Base-by-base conservation (phyloP, 2,113 vertebrate species). In the Cyprinodon brontotheroides region DNA sequence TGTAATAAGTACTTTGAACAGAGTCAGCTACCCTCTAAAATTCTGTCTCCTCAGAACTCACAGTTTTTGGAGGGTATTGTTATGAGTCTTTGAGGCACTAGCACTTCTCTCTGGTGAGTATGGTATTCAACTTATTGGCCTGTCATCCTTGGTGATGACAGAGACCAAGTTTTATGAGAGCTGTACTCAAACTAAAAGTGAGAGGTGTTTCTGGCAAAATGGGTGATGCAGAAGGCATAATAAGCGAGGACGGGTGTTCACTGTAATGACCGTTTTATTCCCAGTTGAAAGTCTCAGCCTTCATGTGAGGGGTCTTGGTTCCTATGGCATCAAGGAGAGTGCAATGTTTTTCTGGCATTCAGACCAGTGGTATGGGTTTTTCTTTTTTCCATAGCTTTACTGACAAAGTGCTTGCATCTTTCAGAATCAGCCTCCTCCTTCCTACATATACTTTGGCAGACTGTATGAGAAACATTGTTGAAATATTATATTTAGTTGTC, bases 51-150 rank as follows among this genome's bases (percentile, higher is more conserved):
- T 86, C 78, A 86, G 88, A 86, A 84, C 86, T 89, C 79, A 67
- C 77, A 83, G 89, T 89, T 89, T 89, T 92, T 72, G 8, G 78
- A 85, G 81, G 78, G 86, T 91, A 91, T 93, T 91, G 90, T 90
- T 91, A 80, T 89, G 90, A 91, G 88, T 86, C 76, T 75, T 86
- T 79, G 81, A 87, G 82, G 85, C 79, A 43, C 81, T n/a, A 1
- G 64, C 61, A 81, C 82, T 68, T 83, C 74, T 87, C 82, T 90
- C 88, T 15, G 37, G 74, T 71, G 88, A 89, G 87, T 86, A 76
- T 53, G 74, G 68, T 76, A 38, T 88, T 79, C 77, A 82, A 80
- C 87, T 89, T 89, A 91, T 89, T 92, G 86, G 87, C 81, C 86
- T 86, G 90, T 88, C 89, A 78, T 87, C 79, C 82, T 86, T 63